Conservation (phyloP, 2,113 vertebrate genomes). For the Limnothrissa miodon region DNA sequence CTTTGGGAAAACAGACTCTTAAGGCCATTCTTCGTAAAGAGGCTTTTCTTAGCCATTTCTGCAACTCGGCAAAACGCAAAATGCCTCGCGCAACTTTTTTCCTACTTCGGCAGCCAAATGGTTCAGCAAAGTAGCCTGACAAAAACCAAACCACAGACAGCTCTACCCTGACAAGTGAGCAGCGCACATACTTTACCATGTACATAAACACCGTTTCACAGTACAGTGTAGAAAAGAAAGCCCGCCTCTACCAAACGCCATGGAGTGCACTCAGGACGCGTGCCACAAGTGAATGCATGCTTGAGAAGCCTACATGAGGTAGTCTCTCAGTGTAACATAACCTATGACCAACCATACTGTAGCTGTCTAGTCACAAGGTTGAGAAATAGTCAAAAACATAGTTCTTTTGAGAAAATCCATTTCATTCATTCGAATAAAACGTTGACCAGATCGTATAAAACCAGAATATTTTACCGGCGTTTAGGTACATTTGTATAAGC, state of each 20-base stretch:
- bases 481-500: too few relatives aligned
- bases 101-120: not conserved
- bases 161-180: not conserved
- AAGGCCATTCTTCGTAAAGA: conserved; percentile 45
- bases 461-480: too few relatives aligned
- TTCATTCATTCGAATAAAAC: too few relatives aligned
- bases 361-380: too few relatives aligned
- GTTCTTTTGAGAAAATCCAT: too few relatives aligned
- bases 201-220: not conserved
- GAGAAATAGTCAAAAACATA: too few relatives aligned
- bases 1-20: conserved; percentile 64
- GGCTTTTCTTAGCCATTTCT: conserved; percentile 59
- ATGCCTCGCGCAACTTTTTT: not conserved
- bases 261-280: not conserved
- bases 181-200: not conserved
- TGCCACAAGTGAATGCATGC: not conserved
- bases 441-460: too few relatives aligned
- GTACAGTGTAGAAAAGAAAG: not conserved
- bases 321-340: too few relatives aligned
- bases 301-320: too few relatives aligned
- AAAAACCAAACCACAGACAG: not conserved
- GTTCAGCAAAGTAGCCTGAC: not conserved
- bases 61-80: not conserved
- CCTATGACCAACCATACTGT: too few relatives aligned
- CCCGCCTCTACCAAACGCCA: not conserved